Evolutionary conservation across 2,888 invertebrate species (phyloP), one percentile per base, ranked within the genome.

Genomic region (Temnothorax ravouxi): DNA sequence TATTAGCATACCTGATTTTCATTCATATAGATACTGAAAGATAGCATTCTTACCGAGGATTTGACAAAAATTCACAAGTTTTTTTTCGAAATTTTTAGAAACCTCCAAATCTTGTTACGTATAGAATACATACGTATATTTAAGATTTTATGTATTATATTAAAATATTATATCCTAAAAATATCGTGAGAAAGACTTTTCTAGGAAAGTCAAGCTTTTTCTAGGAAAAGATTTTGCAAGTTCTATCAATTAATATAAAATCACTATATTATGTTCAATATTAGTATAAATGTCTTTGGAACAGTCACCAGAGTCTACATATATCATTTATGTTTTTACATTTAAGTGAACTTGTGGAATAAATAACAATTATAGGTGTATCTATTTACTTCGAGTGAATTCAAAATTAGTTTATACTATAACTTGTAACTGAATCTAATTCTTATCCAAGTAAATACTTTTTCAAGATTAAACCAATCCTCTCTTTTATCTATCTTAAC

Each of bases 1-100:
- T 71, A 80, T 71, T 72, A 80, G 25, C 59, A 25, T 61, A 18
- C 13, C 13, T 38, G 47, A 80, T 71, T 38, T 44, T 25, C 18
- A 25, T n/a, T 38, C 18, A 11, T 8, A 59, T 8, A 59, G 44
- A 47, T 21, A 44, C 8, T 52, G 34, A 59, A 69, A 25, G 18
- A 47, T 47, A 47, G 18, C 21, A 29, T 69, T 25, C 3, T 34
- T 18, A 47, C 71, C 18, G 13, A 59, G 8, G 13, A 79, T 79
- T 59, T 44, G 44, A 50, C 25, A 21, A 6, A 72, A 38, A 72
- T 41, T 54, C 38, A 76, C 61, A 44, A 74, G 0, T 2, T 56
- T 21, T 47, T 15, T n/a, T 15, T n/a, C 2, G 4, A 59, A 29
- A 79, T 41, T 44, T 56, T 44, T 3, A 13, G 9, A 41, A 54